These are phyloP conservation scores for Vimba vimba DNA, from an alignment of 2,113 vertebrate genomes.

Conservation along the genomic window DNA sequence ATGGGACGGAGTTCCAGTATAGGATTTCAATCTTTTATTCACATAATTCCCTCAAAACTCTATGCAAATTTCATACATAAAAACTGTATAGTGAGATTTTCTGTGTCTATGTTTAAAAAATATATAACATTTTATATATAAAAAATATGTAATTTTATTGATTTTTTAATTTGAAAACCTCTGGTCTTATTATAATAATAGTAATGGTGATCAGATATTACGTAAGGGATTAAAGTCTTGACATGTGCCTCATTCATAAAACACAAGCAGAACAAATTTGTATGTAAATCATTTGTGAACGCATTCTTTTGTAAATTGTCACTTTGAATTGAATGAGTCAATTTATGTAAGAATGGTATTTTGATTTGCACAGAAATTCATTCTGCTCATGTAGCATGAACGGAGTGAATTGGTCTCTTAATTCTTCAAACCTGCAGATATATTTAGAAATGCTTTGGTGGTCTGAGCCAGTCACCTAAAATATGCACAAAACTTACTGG, in stretches of 20 bases:
- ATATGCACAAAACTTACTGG: not conserved
- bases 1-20: no score
- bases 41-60: no score
- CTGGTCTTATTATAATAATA: not conserved
- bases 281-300: conserved; percentile 5
- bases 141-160: no score
- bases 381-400: conserved; percentile 4
- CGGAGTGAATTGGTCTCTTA: not conserved
- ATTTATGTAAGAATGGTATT: not conserved
- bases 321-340: not conserved
- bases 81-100: no score
- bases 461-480: not conserved
- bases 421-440: not conserved
- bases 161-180: no score
- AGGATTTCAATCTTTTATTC: no score
- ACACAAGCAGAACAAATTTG: conserved; percentile 6
- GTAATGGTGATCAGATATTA: not conserved
- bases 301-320: not conserved
- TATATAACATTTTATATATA: no score
- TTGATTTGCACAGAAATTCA: not conserved
- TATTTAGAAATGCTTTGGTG: conserved; percentile 1
- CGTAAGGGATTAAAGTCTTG: not conserved
- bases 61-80: no score
- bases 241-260: not conserved
- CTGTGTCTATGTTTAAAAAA: no score